Conservation (phyloP, 2,888 invertebrate species). For the Piscicola geometra region DNA sequence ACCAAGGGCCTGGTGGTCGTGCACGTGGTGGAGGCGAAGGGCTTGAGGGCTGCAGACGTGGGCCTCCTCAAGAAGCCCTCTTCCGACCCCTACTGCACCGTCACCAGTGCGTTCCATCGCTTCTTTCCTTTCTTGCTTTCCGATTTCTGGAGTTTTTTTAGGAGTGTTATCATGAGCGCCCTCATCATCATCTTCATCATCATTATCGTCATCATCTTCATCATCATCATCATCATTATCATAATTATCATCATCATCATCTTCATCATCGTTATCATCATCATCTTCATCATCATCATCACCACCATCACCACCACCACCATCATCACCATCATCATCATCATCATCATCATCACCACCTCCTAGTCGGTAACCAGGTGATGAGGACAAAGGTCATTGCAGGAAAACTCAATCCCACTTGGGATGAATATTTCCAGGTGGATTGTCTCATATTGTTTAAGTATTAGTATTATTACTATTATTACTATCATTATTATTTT, state of each 20-base stretch:
- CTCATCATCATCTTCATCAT: slow-evolving; percentile 1
- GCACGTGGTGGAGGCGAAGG: slow-evolving; percentile 86
- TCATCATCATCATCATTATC: slow-evolving; percentile 18
- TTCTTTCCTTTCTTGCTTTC: neutral
- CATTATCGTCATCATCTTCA: neutral
- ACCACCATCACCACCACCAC: slow-evolving; percentile 46
- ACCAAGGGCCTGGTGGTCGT: slow-evolving; percentile 83
- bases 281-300: slow-evolving; percentile 17
- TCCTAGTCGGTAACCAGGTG: slow-evolving; percentile 81
- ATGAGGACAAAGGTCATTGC: slow-evolving; percentile 89
- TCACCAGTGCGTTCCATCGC: neutral
- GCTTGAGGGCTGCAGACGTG: slow-evolving; percentile 92
- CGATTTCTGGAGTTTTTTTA: neutral
- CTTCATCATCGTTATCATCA: neutral
- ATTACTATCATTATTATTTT: too few relatives aligned
- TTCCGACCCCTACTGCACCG: slow-evolving; percentile 86
- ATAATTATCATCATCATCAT: neutral
- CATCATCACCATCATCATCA: slow-evolving; percentile 21
- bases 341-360: neutral
- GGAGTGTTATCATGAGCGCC: neutral
- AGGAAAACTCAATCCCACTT: slow-evolving; percentile 87
- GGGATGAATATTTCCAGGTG: slow-evolving; percentile 99
- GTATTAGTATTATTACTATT: too few relatives aligned
- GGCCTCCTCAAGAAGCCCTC: slow-evolving; percentile 87
- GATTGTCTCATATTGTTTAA: slow-evolving; percentile 44